Conservation (phyloP, 2,888 invertebrate genomes). For the Drosophila silvestris region DNA sequence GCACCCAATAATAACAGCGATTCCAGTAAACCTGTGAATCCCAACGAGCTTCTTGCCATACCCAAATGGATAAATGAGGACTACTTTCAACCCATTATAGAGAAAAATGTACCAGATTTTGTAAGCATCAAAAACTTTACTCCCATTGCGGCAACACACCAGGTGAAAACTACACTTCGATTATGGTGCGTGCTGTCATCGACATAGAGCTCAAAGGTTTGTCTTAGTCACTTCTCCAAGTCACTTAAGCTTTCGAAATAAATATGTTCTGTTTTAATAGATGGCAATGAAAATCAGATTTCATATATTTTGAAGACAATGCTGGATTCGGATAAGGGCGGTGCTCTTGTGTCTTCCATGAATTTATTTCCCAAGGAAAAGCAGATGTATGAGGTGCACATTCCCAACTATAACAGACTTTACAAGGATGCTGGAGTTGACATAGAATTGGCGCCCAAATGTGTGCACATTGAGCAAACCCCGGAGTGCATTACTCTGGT, state of each 20-base stretch:
- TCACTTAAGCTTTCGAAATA: neutral
- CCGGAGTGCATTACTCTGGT: constrained; percentile 69
- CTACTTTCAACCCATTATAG: constrained; percentile 68
- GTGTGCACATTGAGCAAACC: constrained; percentile 60
- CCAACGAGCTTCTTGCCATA: constrained; percentile 69
- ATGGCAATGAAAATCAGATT: constrained; percentile 52
- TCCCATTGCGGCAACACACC: constrained; percentile 77
- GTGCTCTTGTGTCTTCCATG: constrained; percentile 58
- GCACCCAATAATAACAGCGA: constrained; percentile 26
- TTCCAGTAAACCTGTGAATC: constrained; percentile 48
- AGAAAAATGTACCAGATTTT: constrained; percentile 62
- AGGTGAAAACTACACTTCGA: constrained; percentile 82
- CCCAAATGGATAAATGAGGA: constrained; percentile 76
- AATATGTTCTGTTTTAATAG: constrained; percentile 30
- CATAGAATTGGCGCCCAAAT: constrained; percentile 73
- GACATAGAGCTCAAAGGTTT: constrained; percentile 74
- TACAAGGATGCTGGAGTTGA: constrained; percentile 70
- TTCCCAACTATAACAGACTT: constrained; percentile 71
- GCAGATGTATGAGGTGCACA: constrained; percentile 71
- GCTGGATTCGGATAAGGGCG: constrained; percentile 54
- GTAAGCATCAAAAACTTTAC: constrained; percentile 60
- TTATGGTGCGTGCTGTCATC: constrained; percentile 76
- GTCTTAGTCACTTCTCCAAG: neutral
- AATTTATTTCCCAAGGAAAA: constrained; percentile 80
- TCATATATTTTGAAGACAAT: constrained; percentile 81